Evolutionary conservation across 2,797 vertebrate species (phyloP), one percentile per base, ranked within the genome.

Genomic region (Uromys caudimaculatus): DNA sequence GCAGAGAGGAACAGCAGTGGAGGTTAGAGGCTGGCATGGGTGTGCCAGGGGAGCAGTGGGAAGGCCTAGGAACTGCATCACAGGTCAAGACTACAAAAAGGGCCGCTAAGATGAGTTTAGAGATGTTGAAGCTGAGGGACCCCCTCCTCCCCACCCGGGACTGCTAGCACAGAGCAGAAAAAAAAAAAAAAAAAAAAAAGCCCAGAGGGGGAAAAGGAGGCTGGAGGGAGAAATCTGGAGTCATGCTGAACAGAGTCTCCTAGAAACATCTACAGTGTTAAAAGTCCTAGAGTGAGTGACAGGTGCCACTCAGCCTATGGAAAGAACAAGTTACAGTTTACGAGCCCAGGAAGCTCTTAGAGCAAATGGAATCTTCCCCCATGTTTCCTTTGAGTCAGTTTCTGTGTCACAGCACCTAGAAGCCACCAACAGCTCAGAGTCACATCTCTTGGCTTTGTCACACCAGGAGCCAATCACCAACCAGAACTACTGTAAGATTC

Each of bases 351-450:
- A 75, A 82, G 73, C 73, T 91, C 52, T 38, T 3, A 8, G 44
- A 62, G 19, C 87, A 47, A 3, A 0, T n/a, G 14, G 64, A 71
- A 52, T 58, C 50, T 32, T 44, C 41, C 84, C 38, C 58, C n/a
- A n/a, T n/a, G n/a, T n/a, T n/a, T n/a, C n/a, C n/a, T n/a, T n/a
- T n/a, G n/a, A n/a, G n/a, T n/a, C n/a, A n/a, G n/a, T n/a, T n/a
- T 60, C 50, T 23, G 1, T 0, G 2, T 32, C 1, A 38, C 41
- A 41, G 35, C n/a, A 1, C 27, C 32, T 56, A 14, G 52, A 19
- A 81, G 71, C 17, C 38, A 29, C 56, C 69, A 83, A 11, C 11
- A 79, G 47, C 69, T 50, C n/a, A 60, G 71, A 67, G 41, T 44
- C n/a, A 27, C 6, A 3, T 54, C 54, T 79, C 71, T 78, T 78